These are phyloP conservation scores for Dryobates pubescens DNA, from an alignment of 2,797 vertebrate genomes.

Conservation along the genomic window DNA sequence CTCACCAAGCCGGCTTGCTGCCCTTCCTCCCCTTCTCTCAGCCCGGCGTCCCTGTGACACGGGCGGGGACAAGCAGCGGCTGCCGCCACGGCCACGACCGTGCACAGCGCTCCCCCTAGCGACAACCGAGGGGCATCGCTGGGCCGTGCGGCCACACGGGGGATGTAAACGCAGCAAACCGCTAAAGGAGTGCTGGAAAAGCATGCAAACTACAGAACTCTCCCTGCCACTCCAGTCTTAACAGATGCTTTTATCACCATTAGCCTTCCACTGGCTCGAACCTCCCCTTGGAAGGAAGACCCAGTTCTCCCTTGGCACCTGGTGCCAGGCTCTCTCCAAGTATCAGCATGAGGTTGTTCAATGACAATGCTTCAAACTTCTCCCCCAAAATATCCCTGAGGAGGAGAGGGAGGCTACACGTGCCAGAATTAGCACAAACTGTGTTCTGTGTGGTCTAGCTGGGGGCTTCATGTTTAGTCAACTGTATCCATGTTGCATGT, in stretches of 20 bases:
- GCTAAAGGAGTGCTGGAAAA: not conserved
- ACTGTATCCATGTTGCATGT: not conserved
- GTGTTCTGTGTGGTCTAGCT: not conserved
- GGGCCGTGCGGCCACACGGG: not conserved
- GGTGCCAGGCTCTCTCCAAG: not conserved
- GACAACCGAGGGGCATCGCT: not conserved
- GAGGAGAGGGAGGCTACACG: not conserved
- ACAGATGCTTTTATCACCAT: not conserved
- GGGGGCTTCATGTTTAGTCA: not conserved
- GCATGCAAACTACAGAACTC: not conserved
- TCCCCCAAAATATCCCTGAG: not conserved
- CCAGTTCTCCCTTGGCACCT: not conserved
- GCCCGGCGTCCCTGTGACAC: not conserved
- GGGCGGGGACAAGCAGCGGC: not conserved
- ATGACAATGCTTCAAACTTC: conserved; percentile 15
- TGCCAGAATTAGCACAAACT: not conserved
- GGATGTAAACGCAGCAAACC: not conserved
- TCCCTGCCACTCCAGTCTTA: not conserved
- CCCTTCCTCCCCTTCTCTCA: not conserved
- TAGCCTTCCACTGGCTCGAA: not conserved
- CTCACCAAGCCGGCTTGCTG: not conserved
- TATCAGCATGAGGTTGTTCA: not conserved
- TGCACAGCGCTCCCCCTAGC: conserved; percentile 51
- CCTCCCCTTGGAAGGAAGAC: not conserved
- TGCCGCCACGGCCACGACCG: not conserved